These are phyloP conservation scores for Hycleus phaleratus DNA, from an alignment of 1,140 invertebrate species.

Conservation along the genomic window DNA sequence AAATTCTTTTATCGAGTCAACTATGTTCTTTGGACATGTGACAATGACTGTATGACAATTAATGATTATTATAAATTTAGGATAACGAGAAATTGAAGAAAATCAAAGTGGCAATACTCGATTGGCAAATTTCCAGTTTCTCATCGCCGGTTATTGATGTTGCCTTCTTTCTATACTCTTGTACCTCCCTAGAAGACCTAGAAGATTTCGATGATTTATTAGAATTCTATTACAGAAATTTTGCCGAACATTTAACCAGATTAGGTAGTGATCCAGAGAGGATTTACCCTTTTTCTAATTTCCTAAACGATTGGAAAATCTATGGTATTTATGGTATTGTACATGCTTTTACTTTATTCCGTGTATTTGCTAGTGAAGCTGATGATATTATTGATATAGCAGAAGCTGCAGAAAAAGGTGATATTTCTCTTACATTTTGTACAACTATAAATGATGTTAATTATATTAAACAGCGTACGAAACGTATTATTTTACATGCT, in stretches of 20 bases:
- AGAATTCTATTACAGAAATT: background rate
- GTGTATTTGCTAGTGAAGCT: background rate
- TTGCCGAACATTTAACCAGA: background rate
- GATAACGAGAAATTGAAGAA: background rate
- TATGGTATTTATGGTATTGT: slow-evolving; percentile 36
- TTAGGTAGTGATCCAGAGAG: background rate
- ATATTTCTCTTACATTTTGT: background rate
- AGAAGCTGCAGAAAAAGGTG: slow-evolving; percentile 4
- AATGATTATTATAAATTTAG: background rate
- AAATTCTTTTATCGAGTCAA: too few relatives aligned
- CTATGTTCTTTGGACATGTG: too few relatives aligned
- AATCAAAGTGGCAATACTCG: background rate
- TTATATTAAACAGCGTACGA: background rate
- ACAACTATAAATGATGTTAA: background rate
- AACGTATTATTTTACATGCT: background rate
- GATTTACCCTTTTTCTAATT: background rate
- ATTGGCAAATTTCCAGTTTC: slow-evolving; percentile 5
- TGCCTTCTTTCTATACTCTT: slow-evolving; percentile 1
- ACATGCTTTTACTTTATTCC: slow-evolving; percentile 34
- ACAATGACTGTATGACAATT: background rate
- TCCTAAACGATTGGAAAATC: slow-evolving; percentile 20
- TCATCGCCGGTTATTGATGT: background rate
- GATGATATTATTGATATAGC: slow-evolving; percentile 6
- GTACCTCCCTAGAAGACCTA: background rate
- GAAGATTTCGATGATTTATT: slow-evolving; percentile 4